Evolutionary conservation across 2,113 vertebrate genomes (phyloP).

Genomic region (Proterorhinus semilunaris): DNA sequence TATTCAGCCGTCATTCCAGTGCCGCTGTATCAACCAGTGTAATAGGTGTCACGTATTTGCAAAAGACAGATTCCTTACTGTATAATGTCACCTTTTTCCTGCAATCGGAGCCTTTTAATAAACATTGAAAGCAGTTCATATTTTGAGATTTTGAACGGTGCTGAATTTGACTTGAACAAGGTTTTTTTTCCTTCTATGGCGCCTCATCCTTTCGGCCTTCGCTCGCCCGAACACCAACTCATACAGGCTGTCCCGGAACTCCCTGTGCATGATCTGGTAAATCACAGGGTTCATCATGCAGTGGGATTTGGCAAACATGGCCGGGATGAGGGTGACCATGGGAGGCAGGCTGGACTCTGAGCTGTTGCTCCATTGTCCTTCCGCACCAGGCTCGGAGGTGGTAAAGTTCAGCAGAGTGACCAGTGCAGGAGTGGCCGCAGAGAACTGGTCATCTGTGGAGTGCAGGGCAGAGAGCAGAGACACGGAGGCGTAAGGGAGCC

Average conservation of each 20-base stretch:
- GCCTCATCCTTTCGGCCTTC: conserved; percentile 29
- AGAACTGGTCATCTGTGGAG: conserved; percentile 31
- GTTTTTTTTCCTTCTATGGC: conserved; percentile 11
- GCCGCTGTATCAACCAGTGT: no score
- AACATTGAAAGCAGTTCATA: no score
- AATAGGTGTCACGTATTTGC: no score
- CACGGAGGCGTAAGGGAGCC: conserved; percentile 62
- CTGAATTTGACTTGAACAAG: conserved; percentile 28
- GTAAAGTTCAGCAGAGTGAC: conserved; percentile 50
- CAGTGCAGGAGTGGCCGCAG: not conserved
- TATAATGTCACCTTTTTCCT: no score
- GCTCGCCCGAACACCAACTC: conserved; percentile 38
- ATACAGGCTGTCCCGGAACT: conserved; percentile 50
- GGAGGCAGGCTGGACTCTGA: conserved; percentile 41
- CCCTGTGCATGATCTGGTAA: conserved; percentile 67
- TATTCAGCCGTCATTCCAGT: no score
- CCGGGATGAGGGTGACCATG: conserved; percentile 52
- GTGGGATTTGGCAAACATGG: conserved; percentile 65
- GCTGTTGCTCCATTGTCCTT: conserved; percentile 16
- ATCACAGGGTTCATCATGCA: conserved; percentile 67
- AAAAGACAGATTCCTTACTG: no score
- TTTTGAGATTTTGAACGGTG: no score
- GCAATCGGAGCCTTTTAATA: no score
- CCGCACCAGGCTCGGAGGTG: conserved; percentile 3
- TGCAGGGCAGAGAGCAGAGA: conserved; percentile 59